Conservation (phyloP, 2,797 vertebrate species). For the Philypnodon macrostomus region DNA sequence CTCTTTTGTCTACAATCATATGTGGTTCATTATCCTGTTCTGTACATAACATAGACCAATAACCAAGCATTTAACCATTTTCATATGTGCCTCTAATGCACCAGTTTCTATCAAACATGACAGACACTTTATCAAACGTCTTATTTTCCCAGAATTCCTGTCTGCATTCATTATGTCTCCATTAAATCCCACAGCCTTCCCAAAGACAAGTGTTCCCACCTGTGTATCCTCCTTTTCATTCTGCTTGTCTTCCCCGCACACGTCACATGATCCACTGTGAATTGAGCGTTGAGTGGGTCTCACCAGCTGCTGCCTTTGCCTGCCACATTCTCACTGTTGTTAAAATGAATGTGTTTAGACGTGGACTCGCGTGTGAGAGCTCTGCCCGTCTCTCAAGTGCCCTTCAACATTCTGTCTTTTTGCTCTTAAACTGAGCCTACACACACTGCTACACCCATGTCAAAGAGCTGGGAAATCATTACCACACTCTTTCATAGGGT, state of each 20-base stretch:
- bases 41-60: too few species aligned
- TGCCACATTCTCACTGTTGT: constrained; percentile 59
- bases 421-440: constrained; percentile 23
- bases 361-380: constrained; percentile 18
- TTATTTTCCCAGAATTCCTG: constrained; percentile 1
- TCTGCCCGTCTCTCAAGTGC: constrained; percentile 52
- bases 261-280: constrained; percentile 57
- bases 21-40: too few species aligned
- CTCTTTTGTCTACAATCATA: too few species aligned
- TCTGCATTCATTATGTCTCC: constrained; percentile 16
- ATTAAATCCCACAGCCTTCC: constrained; percentile 31
- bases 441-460: constrained; percentile 14
- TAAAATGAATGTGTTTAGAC: constrained; percentile 41
- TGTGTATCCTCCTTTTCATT: constrained; percentile 39
- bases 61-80: too few species aligned
- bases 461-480: constrained; percentile 26
- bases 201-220: constrained; percentile 59
- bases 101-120: too few species aligned
- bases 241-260: constrained; percentile 27
- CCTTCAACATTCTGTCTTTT: constrained; percentile 38
- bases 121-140: neutral
- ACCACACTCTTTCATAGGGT: constrained; percentile 6
- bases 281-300: constrained; percentile 66
- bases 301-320: constrained; percentile 70
- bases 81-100: too few species aligned